Evolutionary conservation across 2,113 vertebrate species (phyloP).

Genomic region (Picathartes gymnocephalus): DNA sequence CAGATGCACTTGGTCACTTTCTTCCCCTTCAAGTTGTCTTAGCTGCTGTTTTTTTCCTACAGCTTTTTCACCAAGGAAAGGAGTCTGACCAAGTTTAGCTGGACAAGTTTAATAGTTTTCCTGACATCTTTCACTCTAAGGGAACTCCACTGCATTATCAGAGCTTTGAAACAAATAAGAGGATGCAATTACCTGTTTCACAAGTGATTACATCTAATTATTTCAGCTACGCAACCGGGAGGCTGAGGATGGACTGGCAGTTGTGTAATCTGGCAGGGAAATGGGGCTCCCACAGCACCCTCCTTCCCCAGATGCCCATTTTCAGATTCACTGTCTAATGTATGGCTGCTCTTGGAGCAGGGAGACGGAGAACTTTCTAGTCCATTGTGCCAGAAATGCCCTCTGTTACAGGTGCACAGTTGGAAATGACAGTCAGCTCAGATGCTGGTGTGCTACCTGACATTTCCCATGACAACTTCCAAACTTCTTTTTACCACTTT

Average conservation of each 20-base stretch:
- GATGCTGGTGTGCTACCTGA: neutral
- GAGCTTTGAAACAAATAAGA: neutral
- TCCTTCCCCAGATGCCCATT: neutral
- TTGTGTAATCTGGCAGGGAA: neutral
- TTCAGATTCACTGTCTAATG: neutral
- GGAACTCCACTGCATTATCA: neutral
- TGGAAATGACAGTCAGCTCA: neutral
- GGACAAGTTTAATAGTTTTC: neutral
- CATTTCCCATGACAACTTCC: neutral
- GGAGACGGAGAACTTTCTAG: neutral
- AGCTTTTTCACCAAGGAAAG: neutral
- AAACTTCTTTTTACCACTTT: neutral
- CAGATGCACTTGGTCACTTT: neutral
- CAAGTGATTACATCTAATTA: neutral
- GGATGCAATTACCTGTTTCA: neutral
- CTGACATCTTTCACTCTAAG: neutral
- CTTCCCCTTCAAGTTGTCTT: neutral
- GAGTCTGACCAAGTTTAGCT: neutral
- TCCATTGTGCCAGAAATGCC: neutral
- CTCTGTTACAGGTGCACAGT: neutral
- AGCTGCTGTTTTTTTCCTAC: neutral
- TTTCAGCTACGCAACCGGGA: fast-evolving
- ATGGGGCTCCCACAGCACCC: neutral
- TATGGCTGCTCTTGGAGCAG: fast-evolving
- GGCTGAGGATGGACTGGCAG: neutral